Conservation (phyloP, 2,113 vertebrate genomes). For the Vireo altiloquus region DNA sequence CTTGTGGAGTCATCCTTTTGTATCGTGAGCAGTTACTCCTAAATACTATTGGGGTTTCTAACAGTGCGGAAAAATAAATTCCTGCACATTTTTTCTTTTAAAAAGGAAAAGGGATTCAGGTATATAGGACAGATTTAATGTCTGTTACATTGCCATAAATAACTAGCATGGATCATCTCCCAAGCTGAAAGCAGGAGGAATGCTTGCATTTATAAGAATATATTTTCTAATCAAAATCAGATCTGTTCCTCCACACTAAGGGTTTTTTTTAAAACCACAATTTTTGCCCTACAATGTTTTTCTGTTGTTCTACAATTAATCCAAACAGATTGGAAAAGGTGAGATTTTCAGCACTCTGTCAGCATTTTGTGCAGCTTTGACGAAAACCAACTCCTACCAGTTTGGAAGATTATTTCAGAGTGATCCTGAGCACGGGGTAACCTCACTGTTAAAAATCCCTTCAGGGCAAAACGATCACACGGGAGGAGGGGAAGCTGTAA, state of each 20-base stretch:
- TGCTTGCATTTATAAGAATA: not conserved
- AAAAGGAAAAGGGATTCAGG: not conserved
- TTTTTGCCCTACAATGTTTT: not conserved
- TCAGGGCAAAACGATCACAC: not conserved
- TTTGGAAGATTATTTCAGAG: not conserved
- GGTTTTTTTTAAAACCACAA: not conserved
- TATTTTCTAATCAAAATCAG: not conserved
- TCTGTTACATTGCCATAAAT: not conserved
- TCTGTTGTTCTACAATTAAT: not conserved
- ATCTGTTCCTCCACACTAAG: not conserved
- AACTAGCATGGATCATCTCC: not conserved
- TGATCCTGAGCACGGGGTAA: not conserved
- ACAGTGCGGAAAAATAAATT: not conserved
- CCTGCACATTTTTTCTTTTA: not conserved
- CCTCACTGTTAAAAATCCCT: slow-evolving; percentile 39
- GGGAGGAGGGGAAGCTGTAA: not conserved
- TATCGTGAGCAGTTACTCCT: not conserved
- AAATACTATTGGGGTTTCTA: not conserved
- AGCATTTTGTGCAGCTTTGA: not conserved
- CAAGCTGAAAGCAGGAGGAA: not conserved
- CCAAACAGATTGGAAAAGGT: not conserved
- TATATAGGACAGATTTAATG: not conserved
- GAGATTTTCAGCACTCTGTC: not conserved
- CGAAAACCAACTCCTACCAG: not conserved
- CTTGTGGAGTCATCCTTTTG: not conserved